Evolutionary conservation across 1,140 invertebrate species (phyloP), one percentile per base, ranked within the genome.

Genomic region (Zaprionus nigranus): DNA sequence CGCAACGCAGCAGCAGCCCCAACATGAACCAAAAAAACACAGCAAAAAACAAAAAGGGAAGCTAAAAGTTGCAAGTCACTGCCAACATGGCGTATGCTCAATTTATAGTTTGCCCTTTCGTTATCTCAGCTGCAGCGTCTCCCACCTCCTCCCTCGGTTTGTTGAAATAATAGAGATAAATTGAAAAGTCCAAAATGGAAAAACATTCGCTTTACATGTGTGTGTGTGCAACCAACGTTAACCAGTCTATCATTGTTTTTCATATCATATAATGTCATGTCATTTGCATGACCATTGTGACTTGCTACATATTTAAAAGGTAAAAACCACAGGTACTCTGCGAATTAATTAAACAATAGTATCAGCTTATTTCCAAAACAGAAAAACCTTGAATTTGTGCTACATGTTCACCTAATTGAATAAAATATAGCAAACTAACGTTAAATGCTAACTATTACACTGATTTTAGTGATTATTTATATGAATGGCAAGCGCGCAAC

Each of bases 41-140:
- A 43, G 34, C 20, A 53, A 51, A 46, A 46, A 46, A 40, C 38
- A n/a, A n/a, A 40, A 2, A 28, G 13, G 20, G 15, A 63, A 63
- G 12, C 24, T 34, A 22, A 51, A 63, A 54, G 12, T 26, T 28
- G 24, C 46, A 70, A 70, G 34, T 63, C 34, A 54, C 49, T 9
- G 49, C 4, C 49, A 70, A 63, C 59, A 40, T 70, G 51, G n/a
- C 67, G 60, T 56, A 70, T 70, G 51, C 67, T 63, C 40, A n/a
- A 70, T 63, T 63, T 70, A 43, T 56, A 34, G 26, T 67, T 49
- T 59, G 38, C 38, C 64, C 9, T 15, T 13, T 1, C 40, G 40
- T 46, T 46, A 46, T 9, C 40, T 9, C 40, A 43, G 40, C 40
- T 43, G 40, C n/a, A 43, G 2, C 7, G 15, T 12, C 11, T 20